Evolutionary conservation across 2,113 vertebrate genomes (phyloP).

Genomic region (Mirounga angustirostris): DNA sequence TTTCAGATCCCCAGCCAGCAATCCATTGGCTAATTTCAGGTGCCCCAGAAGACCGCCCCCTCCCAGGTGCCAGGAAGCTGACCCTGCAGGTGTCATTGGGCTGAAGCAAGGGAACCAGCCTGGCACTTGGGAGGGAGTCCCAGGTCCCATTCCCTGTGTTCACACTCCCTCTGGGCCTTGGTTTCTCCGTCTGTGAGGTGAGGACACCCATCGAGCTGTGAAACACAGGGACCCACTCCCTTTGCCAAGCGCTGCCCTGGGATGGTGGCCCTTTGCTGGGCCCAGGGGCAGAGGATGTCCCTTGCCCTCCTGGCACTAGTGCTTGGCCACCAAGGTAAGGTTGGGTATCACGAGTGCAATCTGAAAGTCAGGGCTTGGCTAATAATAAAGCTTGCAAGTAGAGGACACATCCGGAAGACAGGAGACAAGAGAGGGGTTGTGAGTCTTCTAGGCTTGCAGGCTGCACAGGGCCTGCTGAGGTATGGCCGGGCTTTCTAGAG

Average conservation of each 20-base stretch:
- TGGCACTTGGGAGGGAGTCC: too few species aligned
- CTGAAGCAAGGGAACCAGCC: neutral
- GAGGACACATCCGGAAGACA: neutral
- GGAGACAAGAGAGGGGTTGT: rapidly evolving
- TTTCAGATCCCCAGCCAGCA: neutral
- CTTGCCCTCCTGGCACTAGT: neutral
- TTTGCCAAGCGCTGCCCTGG: neutral
- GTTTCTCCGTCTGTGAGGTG: neutral
- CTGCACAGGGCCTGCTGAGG: neutral
- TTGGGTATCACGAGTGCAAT: neutral
- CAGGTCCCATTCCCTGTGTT: neutral
- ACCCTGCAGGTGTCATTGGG: too few species aligned
- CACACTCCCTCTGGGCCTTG: neutral
- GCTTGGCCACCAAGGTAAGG: neutral
- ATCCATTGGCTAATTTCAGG: neutral
- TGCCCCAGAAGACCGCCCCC: neutral
- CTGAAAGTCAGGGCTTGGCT: neutral
- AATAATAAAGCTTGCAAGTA: neutral
- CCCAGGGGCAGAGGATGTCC: neutral
- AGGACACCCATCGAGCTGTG: neutral
- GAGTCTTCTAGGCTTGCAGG: neutral
- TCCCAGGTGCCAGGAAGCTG: neutral
- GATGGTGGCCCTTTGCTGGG: neutral
- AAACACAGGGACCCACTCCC: neutral
- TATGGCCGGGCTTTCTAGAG: neutral